These are phyloP conservation scores for Bos javanicus DNA, from an alignment of 2,113 vertebrate genomes.

Conservation along the genomic window DNA sequence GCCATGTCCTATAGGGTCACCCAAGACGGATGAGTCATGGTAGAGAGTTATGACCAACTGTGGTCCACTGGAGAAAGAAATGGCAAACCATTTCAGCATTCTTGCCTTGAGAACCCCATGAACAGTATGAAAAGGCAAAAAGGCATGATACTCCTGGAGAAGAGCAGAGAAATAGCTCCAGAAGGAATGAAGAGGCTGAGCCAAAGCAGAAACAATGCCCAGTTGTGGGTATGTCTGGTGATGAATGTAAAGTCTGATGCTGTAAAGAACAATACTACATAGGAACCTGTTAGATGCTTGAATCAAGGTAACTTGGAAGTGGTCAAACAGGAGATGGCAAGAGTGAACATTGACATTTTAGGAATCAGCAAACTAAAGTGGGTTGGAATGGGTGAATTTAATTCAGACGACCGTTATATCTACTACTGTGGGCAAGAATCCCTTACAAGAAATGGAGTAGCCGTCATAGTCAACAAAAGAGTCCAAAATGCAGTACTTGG, in stretches of 20 bases:
- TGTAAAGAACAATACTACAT: background rate
- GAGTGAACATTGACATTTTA: background rate
- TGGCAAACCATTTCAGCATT: background rate
- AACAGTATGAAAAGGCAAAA: background rate
- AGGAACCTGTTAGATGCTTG: background rate
- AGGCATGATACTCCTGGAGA: background rate
- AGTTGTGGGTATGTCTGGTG: background rate
- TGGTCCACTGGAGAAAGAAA: background rate
- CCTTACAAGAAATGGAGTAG: background rate
- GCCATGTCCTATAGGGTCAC: background rate
- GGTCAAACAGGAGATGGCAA: background rate
- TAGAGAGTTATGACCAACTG: background rate
- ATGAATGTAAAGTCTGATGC: background rate
- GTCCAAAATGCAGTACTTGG: background rate
- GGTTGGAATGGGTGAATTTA: background rate
- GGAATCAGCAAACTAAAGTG: background rate
- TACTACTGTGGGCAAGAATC: background rate
- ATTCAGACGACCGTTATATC: accelerated
- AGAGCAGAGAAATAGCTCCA: background rate
- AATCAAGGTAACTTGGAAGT: background rate
- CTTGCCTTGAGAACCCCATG: background rate
- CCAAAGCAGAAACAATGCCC: background rate
- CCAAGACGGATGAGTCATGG: background rate
- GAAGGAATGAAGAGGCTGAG: background rate
- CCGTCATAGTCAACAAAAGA: background rate